These are phyloP conservation scores for Aphelenchoides avenae DNA, from an alignment of 1,140 invertebrate genomes.

Conservation along the genomic window DNA sequence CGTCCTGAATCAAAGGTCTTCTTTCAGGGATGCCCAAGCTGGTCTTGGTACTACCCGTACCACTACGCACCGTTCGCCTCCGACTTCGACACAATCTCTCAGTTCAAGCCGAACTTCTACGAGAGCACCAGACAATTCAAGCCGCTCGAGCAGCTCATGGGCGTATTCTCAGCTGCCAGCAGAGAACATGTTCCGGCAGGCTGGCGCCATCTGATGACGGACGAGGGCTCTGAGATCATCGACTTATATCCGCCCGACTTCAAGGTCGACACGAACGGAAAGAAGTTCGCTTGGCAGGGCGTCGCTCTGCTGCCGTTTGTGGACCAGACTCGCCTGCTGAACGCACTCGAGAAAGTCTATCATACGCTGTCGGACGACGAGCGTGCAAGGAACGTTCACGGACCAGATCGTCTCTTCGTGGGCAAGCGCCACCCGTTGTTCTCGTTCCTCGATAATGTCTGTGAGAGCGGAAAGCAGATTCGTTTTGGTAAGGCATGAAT, in stretches of 20 bases:
- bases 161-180: slow-evolving; percentile 96
- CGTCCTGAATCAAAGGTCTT: slow-evolving; percentile 21
- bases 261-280: slow-evolving; percentile 97
- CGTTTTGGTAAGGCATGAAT: slow-evolving; percentile 14
- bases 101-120: slow-evolving; percentile 79
- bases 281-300: slow-evolving; percentile 99
- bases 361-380: slow-evolving; percentile 44
- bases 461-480: slow-evolving; percentile 5
- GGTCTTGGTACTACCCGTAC: slow-evolving; percentile 99
- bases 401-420: slow-evolving; percentile 51
- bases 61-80: slow-evolving; percentile 99
- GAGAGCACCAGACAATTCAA: slow-evolving; percentile 81
- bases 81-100: slow-evolving; percentile 87
- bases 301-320: slow-evolving; percentile 96
- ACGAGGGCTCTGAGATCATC: slow-evolving; percentile 86
- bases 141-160: slow-evolving; percentile 96
- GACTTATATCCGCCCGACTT: slow-evolving; percentile 99
- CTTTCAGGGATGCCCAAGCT: slow-evolving; percentile 84
- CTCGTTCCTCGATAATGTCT: slow-evolving; percentile 36
- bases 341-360: slow-evolving; percentile 67
- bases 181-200: slow-evolving; percentile 79
- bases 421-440: slow-evolving; percentile 43
- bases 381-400: slow-evolving; percentile 37
- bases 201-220: slow-evolving; percentile 89
- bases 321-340: slow-evolving; percentile 83